Base-by-base conservation (phyloP, 2,797 vertebrate species). In the Diplodus puntazzo region DNA sequence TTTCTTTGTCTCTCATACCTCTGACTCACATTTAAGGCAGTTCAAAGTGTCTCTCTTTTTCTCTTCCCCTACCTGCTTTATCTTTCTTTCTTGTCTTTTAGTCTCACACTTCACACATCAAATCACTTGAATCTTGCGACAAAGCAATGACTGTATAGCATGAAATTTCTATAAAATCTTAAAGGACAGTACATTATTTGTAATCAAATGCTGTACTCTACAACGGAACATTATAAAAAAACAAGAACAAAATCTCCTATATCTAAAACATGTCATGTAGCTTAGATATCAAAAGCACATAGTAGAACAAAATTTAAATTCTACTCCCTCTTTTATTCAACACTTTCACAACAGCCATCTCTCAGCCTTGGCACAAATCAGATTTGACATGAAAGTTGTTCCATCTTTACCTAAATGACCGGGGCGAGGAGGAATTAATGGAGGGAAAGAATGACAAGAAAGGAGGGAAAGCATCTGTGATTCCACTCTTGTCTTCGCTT, bases 401-500 rank as follows among this genome's bases (percentile, higher is more conserved):
- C 87, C 82, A 73, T 82, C 79, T 77, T 77, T 49, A 45, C 74
- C 83, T 89, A 67, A 80, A 88, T 88, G 86, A 91, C 80, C 85
- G 87, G 76, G 49, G 55, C n/a, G 18, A 74, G 34, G 34, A 39
- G 53, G 50, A 66, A 77, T 76, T 70, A 63, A 84, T 75, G 43
- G 83, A 52, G 57, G 62, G 53, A 77, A 39, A 75, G 54, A 83
- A 74, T 59, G 25, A 58, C 61, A 71, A 53, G 43, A 62, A 69
- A 69, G 39, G 73, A 80, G 86, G 82, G 77, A 87, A 85, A 88
- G 92, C 85, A 77, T 91, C 82, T 92, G 85, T 92, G 86, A 87
- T 85, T 91, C 81, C 77, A 82, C 89, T 93, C 84, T 86, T 88
- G 89, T 92, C 83, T 89, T 88, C 85, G 92, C 92, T 95, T 95